Evolutionary conservation across 1,140 invertebrate species (phyloP), one percentile per base, ranked within the genome.

Genomic region (Philopotamus ludificatus): DNA sequence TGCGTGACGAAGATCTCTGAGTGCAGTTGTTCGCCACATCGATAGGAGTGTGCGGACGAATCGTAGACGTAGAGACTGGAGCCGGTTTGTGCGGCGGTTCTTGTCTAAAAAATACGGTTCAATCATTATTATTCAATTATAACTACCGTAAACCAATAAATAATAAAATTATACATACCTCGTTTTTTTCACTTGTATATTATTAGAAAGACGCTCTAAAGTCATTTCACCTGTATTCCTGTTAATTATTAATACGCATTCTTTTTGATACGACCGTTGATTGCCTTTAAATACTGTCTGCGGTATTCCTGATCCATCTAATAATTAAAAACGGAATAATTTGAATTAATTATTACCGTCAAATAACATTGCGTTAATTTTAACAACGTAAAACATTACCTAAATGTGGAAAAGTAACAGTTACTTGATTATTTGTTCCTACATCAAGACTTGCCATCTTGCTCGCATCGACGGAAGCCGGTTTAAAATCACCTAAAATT

Each of bases 401-500:
- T 74, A 95, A 86, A 86, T 97, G 92, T 68, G 94, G 94, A 65
- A 97, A 91, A 64, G 92, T 94, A 16, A 98, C 93, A 58, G 93
- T 95, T 72, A 92, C 87, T 80, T 93, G 92, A 79, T 95, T 89
- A 73, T 90, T 93, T 62, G 86, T 84, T 53, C 90, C 92, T 54
- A 97, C 89, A 76, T 96, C 92, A 21, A 98, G 86, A 18, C 84
- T 89, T 18, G 94, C 93, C 79, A 91, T 89, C 81, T 97, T 93
- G 64, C 87, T 91, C 12, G 90, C 87, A 79, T 97, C 95, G 39
- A 97, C 92, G 73, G 94, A 97, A 1, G 95, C 95, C 73, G 95
- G 95, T 77, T 97, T 97, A 76, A 98, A 98, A 81, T 98, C 95
- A 91, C 94, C 93, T 95, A 77, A 55, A 86, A n/a, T n/a, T n/a